Percentiles rank a stretch among this genome's conserved stretches.
These are phyloP conservation scores for Manis crassicaudata DNA, from an alignment of 2,797 vertebrate species.

Conservation along the genomic window DNA sequence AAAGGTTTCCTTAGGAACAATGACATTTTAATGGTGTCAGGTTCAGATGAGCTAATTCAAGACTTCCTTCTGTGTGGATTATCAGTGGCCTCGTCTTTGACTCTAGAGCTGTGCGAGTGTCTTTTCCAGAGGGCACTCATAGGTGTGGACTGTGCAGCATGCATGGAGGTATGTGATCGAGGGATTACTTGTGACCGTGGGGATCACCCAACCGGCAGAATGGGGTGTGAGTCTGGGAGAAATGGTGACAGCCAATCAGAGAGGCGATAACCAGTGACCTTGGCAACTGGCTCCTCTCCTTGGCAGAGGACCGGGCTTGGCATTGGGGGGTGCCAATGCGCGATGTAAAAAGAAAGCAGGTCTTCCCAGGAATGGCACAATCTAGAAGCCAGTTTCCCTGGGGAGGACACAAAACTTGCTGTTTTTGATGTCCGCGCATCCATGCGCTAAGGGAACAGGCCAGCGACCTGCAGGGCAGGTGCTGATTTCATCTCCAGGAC, in stretches of 20 bases:
- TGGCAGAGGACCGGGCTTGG: background rate
- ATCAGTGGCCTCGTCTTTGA: background rate
- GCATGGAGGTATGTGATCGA: no score
- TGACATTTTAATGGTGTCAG: background rate
- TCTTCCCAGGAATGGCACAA: background rate
- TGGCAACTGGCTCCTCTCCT: background rate
- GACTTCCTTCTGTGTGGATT: background rate
- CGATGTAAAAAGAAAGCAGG: background rate
- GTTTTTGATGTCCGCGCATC: background rate
- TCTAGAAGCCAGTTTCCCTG: background rate
- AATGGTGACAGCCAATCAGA: background rate
- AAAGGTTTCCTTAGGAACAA: background rate
- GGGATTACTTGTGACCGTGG: background rate
- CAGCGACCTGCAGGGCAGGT: background rate
- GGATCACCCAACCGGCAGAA: fast-evolving
- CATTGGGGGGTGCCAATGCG: background rate
- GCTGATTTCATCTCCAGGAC: background rate
- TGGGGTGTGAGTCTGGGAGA: background rate
- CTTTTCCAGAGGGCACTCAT: background rate
- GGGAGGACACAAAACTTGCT: background rate
- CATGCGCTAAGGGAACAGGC: background rate
- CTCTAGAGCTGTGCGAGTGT: background rate
- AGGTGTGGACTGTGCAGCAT: fast-evolving
- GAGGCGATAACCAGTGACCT: no score
- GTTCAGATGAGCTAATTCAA: background rate